Conservation (phyloP, 2,888 invertebrate genomes). For the Megastigmus dorsalis region DNA sequence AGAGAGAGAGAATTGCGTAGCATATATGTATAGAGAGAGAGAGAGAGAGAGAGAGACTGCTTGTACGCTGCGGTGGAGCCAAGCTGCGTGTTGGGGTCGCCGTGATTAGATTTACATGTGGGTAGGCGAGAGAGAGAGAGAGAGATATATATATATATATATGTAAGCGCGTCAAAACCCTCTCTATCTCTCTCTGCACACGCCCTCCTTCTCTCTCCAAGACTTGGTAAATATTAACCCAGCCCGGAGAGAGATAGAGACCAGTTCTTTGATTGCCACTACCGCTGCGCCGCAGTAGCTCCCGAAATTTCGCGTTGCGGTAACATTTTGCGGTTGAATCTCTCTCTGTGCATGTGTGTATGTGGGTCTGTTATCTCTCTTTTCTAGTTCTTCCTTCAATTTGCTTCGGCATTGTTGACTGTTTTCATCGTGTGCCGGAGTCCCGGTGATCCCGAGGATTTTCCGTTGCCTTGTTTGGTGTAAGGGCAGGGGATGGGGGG, state of each 20-base stretch:
- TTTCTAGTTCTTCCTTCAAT: neutral
- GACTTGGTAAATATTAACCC: constrained; percentile 59
- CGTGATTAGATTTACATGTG: constrained; percentile 74
- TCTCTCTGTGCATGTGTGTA: neutral
- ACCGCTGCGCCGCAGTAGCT: neutral
- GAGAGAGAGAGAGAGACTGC: too few species aligned
- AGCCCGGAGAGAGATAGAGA: constrained; percentile 12
- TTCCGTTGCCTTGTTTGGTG: constrained; percentile 4
- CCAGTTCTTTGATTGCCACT: constrained; percentile 46
- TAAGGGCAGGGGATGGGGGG: too few species aligned
- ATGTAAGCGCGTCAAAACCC: constrained; percentile 45
- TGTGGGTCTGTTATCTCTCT: too few species aligned
- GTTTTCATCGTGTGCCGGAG: neutral
- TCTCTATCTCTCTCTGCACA: constrained; percentile 37
- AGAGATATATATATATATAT: constrained; percentile 56
- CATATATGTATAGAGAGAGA: too few species aligned
- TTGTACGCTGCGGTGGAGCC: too few species aligned
- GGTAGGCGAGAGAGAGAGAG: constrained; percentile 59
- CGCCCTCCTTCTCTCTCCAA: too few species aligned
- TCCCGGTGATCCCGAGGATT: neutral
- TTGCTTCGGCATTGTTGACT: neutral
- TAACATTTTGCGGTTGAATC: neutral
- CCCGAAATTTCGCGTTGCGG: constrained; percentile 4
- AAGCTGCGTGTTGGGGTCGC: too few species aligned
- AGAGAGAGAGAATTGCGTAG: too few species aligned